These are phyloP conservation scores for Alaudala cheleensis DNA, from an alignment of 2,113 vertebrate species.

Conservation along the genomic window DNA sequence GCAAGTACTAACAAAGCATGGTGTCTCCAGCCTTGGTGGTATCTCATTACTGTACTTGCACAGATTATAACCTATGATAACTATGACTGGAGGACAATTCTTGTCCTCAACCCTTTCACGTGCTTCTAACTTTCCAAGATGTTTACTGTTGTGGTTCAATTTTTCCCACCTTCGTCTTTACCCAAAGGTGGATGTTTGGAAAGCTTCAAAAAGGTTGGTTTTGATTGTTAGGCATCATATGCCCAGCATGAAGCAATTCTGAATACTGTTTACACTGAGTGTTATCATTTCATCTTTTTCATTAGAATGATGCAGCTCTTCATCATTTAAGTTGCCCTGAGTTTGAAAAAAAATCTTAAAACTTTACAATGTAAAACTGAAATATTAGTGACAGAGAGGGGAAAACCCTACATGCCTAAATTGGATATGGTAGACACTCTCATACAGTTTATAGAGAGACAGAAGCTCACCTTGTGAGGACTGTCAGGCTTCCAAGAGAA, in stretches of 20 bases:
- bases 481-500: background rate
- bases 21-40: background rate
- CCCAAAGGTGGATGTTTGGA: background rate
- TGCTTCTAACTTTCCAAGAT: background rate
- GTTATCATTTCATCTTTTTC: background rate
- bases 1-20: constrained; percentile 38
- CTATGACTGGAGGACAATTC: background rate
- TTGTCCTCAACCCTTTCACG: background rate
- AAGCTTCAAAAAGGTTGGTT: background rate
- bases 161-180: background rate
- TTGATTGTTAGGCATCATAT: background rate
- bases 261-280: background rate
- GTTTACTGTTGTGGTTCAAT: background rate
- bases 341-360: background rate
- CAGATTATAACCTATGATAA: constrained; percentile 32
- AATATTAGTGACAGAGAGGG: background rate
- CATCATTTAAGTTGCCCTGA: background rate
- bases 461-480: background rate
- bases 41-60: background rate
- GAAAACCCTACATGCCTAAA: background rate
- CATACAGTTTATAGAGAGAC: background rate
- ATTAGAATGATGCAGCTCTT: background rate
- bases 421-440: fast-evolving
- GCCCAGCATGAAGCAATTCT: background rate
- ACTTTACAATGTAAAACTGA: background rate